A percentile compares a stretch with the other conserved stretches of the same genome.
Conservation (phyloP, 2,888 invertebrate species). For the Platynereis dumerilii region DNA sequence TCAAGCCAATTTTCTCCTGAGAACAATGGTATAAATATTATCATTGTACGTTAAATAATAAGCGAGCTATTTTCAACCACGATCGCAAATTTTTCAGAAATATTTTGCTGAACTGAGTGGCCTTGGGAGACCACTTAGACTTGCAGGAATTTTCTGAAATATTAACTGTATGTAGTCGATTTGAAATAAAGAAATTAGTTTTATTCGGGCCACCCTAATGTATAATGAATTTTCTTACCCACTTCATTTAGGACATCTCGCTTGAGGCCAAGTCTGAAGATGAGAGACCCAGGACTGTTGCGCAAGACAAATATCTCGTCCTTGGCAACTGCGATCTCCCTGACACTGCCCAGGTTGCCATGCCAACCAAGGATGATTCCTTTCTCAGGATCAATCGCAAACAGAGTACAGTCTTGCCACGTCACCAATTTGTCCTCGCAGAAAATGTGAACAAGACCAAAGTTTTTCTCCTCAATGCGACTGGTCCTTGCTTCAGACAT, state of each 20-base stretch:
- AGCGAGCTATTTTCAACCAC: no score
- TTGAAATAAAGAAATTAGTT: no score
- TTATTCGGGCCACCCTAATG: no score
- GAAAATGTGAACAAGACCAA: slow-evolving; percentile 59
- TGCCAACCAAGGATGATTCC: slow-evolving; percentile 74
- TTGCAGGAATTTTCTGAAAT: no score
- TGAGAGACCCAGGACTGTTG: slow-evolving; percentile 61
- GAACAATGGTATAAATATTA: no score
- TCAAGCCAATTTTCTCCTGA: no score
- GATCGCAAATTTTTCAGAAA: no score
- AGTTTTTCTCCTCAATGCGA: slow-evolving; percentile 28
- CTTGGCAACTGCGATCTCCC: slow-evolving; percentile 58
- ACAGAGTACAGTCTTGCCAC: slow-evolving; percentile 75
- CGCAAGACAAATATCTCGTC: slow-evolving; percentile 76
- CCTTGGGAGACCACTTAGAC: no score
- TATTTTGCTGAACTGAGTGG: no score
- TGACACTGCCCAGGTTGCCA: slow-evolving; percentile 66
- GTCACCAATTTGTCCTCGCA: slow-evolving; percentile 79
- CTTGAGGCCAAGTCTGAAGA: slow-evolving; percentile 22
- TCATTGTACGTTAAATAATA: no score
- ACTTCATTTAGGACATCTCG: slow-evolving; percentile 14
- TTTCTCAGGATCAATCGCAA: slow-evolving; percentile 77
- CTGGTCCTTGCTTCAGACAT: background rate
- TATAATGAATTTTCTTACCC: no score
- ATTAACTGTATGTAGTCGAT: no score